Evolutionary conservation across 2,888 invertebrate species (phyloP), one percentile per base, ranked within the genome.

Genomic region (Orthosia incerta): DNA sequence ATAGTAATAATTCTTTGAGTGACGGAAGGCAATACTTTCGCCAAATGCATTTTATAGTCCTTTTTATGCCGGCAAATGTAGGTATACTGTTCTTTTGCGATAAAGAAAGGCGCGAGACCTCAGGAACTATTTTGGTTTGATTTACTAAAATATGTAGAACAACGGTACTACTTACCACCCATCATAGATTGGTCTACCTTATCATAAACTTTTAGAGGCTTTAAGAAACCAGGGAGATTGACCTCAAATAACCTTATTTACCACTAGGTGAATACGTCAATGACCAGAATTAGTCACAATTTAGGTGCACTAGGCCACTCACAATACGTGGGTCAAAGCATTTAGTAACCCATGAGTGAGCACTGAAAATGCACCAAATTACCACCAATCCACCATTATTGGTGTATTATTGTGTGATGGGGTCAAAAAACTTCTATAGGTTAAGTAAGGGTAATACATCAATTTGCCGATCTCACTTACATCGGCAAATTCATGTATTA

Each of bases 331-430:
- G 73, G 75, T 63, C 79, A 79, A 59, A 67, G 64, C 61, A 64
- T 66, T 76, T 67, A 69, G 79, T 67, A 53, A 61, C 15, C 31
- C 75, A 55, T 75, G 65, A 79, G 50, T 63, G 79, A n/a, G 9
- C 71, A 63, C 57, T 63, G 62, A 71, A 79, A 79, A 79, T 79
- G 59, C 20, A 46, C 31, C 50, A 75, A 63, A 68, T 78, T 78
- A 39, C 79, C 68, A 78, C 72, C 26, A 50, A 63, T 63, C 50
- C 13, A 20, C 51, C 26, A 45, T 74, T 79, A 75, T 66, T 66
- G 13, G 13, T n/a, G n/a, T 20, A 61, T 56, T 56, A 51, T 51
- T 74, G 78, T 60, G 73, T 53, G 53, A 15, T 48, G 48, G 51
- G 74, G 13, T 65, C 68, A 68, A 59, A 66, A 60, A 63, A 50